Evolutionary conservation across 1,140 invertebrate genomes (phyloP).

Genomic region (Sinella curviseta): DNA sequence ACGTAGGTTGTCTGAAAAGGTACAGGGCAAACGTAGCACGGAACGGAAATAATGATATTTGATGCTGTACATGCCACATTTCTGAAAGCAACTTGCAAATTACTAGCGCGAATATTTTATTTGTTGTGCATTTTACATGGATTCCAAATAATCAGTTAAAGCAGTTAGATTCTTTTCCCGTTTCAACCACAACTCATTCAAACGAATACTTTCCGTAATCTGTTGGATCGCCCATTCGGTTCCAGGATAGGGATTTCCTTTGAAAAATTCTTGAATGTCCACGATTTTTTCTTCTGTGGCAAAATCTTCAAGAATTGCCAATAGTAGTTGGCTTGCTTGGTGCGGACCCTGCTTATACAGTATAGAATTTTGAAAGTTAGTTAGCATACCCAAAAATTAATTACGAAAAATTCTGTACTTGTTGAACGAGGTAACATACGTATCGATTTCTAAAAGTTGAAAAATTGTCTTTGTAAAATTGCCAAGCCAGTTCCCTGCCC

Average conservation of each 20-base stretch:
- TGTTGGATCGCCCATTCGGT: conserved; percentile 3
- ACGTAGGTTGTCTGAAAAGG: no score
- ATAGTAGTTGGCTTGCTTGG: not conserved
- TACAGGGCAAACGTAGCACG: no score
- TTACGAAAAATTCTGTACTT: not conserved
- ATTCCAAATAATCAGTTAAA: conserved; percentile 2
- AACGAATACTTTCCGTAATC: not conserved
- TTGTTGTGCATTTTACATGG: no score
- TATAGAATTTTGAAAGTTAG: not conserved
- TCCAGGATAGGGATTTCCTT: not conserved
- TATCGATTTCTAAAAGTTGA: conserved; percentile 18
- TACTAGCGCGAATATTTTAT: no score
- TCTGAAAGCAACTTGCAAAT: no score
- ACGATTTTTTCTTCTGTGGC: not conserved
- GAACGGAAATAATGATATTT: no score
- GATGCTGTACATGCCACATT: no score
- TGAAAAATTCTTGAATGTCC: conserved; percentile 21
- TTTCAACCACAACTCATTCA: not conserved
- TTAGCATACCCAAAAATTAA: not conserved
- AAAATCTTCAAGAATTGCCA: not conserved
- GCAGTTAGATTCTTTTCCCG: not conserved
- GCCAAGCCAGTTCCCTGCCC: conserved; percentile 60
- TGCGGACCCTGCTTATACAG: not conserved
- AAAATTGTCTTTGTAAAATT: conserved; percentile 61
- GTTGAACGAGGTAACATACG: no score